phyloP scores from a whole-genome alignment of 1,140 invertebrate genomes.

The Temnothorax curvispinosus region DNA sequence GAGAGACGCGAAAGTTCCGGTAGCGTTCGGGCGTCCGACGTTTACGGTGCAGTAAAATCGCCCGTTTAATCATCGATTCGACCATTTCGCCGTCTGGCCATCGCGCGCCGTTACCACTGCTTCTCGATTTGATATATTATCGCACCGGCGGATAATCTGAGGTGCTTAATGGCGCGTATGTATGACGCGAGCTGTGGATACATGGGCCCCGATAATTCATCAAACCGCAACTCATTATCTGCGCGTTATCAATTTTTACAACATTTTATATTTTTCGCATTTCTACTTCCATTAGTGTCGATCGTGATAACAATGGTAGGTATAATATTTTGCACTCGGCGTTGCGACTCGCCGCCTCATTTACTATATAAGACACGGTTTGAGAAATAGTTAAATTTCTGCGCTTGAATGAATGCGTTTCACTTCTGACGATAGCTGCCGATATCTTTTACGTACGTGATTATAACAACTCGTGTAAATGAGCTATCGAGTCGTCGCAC shows the following conservation, averaged over 20 bases:
- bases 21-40: background rate
- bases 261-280: background rate
- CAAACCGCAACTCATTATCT: constrained; percentile 1
- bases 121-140: constrained; percentile 17
- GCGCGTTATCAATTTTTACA: background rate
- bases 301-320: background rate
- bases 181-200: background rate
- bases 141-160: background rate
- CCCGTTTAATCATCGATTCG: background rate
- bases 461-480: background rate
- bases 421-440: background rate
- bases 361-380: background rate
- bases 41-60: constrained; percentile 17
- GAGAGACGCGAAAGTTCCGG: background rate
- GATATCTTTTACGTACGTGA: background rate
- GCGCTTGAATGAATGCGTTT: background rate
- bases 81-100: background rate
- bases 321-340: background rate
- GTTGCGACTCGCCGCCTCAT: background rate
- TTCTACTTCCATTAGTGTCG: background rate
- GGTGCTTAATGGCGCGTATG: constrained; percentile 2
- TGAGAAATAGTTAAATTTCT: background rate
- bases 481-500: background rate
- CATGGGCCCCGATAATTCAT: background rate
- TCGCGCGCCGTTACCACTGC: background rate